Base-by-base conservation (phyloP, 2,888 invertebrate genomes). In the Agapostemon virescens region DNA sequence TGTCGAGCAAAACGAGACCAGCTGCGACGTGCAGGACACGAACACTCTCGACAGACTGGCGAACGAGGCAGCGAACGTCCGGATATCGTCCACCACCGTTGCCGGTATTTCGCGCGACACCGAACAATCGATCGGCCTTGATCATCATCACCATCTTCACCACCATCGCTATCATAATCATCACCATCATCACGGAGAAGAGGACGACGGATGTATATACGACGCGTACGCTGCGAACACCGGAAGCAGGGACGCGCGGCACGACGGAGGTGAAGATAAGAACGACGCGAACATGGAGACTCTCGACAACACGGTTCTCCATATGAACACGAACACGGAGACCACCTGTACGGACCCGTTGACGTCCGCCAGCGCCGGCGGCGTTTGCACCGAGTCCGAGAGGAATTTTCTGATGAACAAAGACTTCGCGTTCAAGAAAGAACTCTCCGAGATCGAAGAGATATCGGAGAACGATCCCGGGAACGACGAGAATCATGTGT, bases 401-500 rank as follows among this genome's bases (percentile, higher is more conserved):
- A 80, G 80, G 36, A 76, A 68, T 7, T 75, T 84, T 63, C 9
- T 78, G 20, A 52, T 75, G 26, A 83, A 26, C 30, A 84, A 86
- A 23, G 85, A 88, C 2, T 83, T 74, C 52, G 52, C 55, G n/a
- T 79, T 74, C 23, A 80, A 70, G 13, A 86, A 87, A 20, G 75
- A 79, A 13, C 20, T 83, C 2, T 66, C 83, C 17, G 78, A 66
- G 23, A 67, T 79, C 0, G 82, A 79, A 1, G 82, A 85, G 42
- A 38, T 81, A 0, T 81, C 84, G n/a, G 88, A 88, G 7, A 85
- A 85, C 20, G 84, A 89, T 20, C 82, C 85, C 0, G 85, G 86
- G 2, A 91, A 91, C 78, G 89, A 90, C 49, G 91, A 91, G 67
- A 91, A 91, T 77, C 88, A 89, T 20, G 74, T 85, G 0, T 84